Conservation (phyloP, 2,888 invertebrate species). For the Drosophila flavopinicola region DNA sequence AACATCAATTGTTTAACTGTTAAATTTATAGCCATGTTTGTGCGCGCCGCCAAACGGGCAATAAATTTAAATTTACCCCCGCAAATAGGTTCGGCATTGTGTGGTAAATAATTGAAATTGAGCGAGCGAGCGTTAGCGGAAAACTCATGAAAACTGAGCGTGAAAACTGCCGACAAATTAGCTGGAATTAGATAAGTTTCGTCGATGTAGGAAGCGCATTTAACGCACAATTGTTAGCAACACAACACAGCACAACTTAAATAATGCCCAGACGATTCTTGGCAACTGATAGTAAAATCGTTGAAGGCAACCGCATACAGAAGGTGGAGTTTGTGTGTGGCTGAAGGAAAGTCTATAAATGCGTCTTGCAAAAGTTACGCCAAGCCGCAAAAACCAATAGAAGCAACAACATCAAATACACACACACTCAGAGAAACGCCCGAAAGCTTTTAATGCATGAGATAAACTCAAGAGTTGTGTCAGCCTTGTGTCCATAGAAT, state of each 20-base stretch:
- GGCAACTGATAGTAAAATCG: constrained; percentile 50
- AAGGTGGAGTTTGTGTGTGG: constrained; percentile 4
- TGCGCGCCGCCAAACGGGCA: constrained; percentile 52
- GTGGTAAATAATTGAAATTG: constrained; percentile 55
- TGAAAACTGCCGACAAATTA: constrained; percentile 60
- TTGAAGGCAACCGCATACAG: constrained; percentile 45
- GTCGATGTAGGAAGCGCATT: constrained; percentile 44
- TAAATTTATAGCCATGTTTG: constrained; percentile 72
- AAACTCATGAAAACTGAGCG: constrained; percentile 34
- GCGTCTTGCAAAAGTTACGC: constrained; percentile 53
- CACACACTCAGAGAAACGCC: constrained; percentile 25
- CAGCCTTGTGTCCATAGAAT: constrained; percentile 24
- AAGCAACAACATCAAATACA: constrained; percentile 38
- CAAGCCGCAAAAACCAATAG: constrained; percentile 63
- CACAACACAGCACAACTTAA: constrained; percentile 32
- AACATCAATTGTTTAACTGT: constrained; percentile 66
- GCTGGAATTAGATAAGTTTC: constrained; percentile 55
- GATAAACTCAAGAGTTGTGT: constrained; percentile 64
- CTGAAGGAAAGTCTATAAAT: constrained; percentile 54
- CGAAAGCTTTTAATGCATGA: constrained; percentile 74
- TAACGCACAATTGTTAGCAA: constrained; percentile 53
- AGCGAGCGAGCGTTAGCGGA: constrained; percentile 9
- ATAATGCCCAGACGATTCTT: constrained; percentile 60
- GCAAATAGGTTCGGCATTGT: constrained; percentile 18
- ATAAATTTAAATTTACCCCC: constrained; percentile 66